phyloP scores from a whole-genome alignment of 2,888 invertebrate genomes.

The Phyto melanocephala region DNA sequence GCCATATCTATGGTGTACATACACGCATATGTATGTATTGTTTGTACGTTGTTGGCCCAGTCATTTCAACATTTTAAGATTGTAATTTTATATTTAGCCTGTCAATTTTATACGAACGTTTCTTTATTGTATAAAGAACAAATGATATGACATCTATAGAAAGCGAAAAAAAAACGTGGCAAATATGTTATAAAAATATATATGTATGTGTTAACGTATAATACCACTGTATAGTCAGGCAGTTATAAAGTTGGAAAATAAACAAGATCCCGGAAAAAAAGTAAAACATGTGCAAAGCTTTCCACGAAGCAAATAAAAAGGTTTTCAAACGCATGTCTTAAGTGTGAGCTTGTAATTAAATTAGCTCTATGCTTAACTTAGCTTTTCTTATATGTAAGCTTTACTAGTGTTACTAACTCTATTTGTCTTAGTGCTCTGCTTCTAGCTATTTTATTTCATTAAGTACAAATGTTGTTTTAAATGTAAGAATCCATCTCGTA shows the following conservation, averaged over 20 bases:
- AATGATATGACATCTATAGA: constrained; percentile 14
- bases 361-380: not conserved
- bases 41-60: constrained; percentile 23
- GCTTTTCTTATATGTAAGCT: not conserved
- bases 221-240: not conserved
- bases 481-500: too few species aligned
- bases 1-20: too few species aligned
- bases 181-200: constrained; percentile 36
- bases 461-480: too few species aligned
- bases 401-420: too few species aligned
- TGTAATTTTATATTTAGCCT: constrained; percentile 44
- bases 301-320: not conserved
- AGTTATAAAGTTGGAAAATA: not conserved
- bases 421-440: too few species aligned
- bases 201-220: not conserved
- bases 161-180: constrained; percentile 20
- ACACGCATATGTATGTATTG: not conserved
- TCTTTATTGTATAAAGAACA: not conserved
- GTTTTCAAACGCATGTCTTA: not conserved
- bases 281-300: not conserved
- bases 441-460: too few species aligned
- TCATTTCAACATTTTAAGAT: constrained; percentile 25
- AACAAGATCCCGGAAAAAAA: not conserved
- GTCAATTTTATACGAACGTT: constrained; percentile 36
- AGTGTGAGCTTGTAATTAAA: not conserved